phyloP scores from a whole-genome alignment of 2,113 vertebrate genomes.

The Calonectris borealis region DNA sequence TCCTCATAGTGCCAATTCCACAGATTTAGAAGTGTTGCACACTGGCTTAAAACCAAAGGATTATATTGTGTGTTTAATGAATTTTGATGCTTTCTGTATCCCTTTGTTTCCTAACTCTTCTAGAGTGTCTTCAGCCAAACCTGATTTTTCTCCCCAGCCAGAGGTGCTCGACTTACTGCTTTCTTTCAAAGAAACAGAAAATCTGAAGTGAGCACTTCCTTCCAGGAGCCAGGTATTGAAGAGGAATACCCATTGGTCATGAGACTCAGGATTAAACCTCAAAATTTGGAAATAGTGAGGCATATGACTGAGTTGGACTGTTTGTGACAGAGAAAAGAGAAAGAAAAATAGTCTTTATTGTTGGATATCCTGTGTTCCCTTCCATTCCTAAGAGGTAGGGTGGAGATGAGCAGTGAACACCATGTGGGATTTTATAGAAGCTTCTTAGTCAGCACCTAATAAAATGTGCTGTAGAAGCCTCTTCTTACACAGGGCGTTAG shows the following conservation, averaged over 20 bases:
- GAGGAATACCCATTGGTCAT: background rate
- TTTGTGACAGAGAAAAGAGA: background rate
- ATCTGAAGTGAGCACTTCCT: background rate
- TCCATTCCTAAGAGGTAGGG: background rate
- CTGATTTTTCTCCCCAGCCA: background rate
- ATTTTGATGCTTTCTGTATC: background rate
- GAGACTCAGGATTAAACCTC: background rate
- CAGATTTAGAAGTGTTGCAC: background rate
- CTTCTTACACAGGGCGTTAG: background rate
- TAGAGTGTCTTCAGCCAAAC: background rate
- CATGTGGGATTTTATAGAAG: background rate
- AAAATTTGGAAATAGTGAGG: background rate
- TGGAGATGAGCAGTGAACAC: background rate
- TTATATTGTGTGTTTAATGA: background rate
- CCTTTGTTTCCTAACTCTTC: background rate
- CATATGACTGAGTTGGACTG: background rate
- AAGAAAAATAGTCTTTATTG: background rate
- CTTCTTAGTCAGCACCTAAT: slow-evolving; percentile 8
- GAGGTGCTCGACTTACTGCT: background rate
- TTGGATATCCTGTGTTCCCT: background rate
- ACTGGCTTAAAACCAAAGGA: background rate
- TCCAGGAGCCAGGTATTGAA: background rate
- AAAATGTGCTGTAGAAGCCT: background rate
- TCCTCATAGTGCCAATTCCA: background rate
- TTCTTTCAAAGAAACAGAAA: background rate